These are phyloP conservation scores for Tanytarsus gracilentus DNA, from an alignment of 2,888 invertebrate species.

Conservation along the genomic window DNA sequence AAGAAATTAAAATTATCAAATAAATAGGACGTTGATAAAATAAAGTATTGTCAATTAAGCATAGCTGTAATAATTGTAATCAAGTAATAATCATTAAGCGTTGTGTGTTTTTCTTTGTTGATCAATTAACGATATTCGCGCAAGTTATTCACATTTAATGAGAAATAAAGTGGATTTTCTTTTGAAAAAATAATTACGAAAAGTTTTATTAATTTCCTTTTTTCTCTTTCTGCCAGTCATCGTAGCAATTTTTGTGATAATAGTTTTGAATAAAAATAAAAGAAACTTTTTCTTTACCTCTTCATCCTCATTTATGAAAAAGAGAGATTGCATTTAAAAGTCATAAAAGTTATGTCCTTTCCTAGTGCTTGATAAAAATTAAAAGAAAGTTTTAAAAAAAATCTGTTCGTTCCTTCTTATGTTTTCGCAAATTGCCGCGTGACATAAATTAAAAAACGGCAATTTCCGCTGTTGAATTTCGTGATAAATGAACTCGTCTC, in stretches of 20 bases:
- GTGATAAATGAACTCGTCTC: no score
- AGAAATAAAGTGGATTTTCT: not conserved
- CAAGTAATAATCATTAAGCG: no score
- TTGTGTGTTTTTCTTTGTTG: no score
- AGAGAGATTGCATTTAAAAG: constrained; percentile 9
- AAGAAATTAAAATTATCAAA: no score
- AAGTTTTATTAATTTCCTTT: constrained; percentile 6
- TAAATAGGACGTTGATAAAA: no score
- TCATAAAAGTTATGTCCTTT: constrained; percentile 9
- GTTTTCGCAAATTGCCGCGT: not conserved
- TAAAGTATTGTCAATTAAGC: no score
- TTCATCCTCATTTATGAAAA: not conserved
- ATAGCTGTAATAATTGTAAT: no score
- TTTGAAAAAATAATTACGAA: constrained; percentile 1
- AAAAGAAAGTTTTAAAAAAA: not conserved
- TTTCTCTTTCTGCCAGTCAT: not conserved
- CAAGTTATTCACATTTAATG: not conserved
- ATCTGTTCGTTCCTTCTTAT: not conserved
- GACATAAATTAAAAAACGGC: not conserved
- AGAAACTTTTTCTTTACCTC: not conserved
- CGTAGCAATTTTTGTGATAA: not conserved
- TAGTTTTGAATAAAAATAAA: no score
- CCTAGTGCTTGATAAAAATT: not conserved
- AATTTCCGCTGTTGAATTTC: constrained; percentile 4
- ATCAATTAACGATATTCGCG: no score